A percentile compares a stretch with the other conserved stretches of the same genome.
phyloP scores from a whole-genome alignment of 2,797 vertebrate species.

The Cephalopachus bancanus region DNA sequence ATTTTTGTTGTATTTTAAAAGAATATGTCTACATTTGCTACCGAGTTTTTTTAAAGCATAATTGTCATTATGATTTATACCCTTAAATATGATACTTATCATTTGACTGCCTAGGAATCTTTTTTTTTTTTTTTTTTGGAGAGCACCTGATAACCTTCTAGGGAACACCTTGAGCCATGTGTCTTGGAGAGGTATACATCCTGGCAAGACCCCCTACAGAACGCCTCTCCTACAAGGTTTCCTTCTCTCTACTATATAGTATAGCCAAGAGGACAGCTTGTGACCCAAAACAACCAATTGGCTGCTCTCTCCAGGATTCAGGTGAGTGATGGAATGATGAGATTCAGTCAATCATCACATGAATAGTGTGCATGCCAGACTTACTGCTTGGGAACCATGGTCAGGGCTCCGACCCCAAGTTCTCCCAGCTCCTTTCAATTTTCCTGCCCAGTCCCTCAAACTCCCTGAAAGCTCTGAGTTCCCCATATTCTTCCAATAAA shows the following conservation, averaged over 20 bases:
- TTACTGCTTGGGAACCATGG: background rate
- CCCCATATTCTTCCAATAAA: background rate
- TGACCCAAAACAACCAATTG: background rate
- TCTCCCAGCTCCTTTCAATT: background rate
- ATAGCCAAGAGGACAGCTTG: background rate
- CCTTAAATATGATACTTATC: background rate
- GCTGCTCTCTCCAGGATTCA: background rate
- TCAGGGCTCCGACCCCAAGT: background rate
- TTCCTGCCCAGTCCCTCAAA: background rate
- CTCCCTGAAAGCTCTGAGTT: background rate
- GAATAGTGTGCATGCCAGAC: background rate
- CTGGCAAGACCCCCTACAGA: background rate
- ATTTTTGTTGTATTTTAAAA: background rate
- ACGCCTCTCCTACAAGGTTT: background rate
- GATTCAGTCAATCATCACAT: background rate
- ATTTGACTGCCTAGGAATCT: background rate
- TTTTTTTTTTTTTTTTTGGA: background rate
- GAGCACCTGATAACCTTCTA: background rate
- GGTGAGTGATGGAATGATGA: background rate
- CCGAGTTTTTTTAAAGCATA: background rate
- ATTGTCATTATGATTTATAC: background rate
- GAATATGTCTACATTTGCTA: background rate
- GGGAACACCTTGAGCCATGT: background rate
- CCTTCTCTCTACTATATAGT: background rate
- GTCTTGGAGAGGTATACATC: background rate